A percentile compares a stretch with the other conserved stretches of the same genome.
Conservation (phyloP, 1,140 invertebrate genomes). For the Phymastichus coffea region DNA sequence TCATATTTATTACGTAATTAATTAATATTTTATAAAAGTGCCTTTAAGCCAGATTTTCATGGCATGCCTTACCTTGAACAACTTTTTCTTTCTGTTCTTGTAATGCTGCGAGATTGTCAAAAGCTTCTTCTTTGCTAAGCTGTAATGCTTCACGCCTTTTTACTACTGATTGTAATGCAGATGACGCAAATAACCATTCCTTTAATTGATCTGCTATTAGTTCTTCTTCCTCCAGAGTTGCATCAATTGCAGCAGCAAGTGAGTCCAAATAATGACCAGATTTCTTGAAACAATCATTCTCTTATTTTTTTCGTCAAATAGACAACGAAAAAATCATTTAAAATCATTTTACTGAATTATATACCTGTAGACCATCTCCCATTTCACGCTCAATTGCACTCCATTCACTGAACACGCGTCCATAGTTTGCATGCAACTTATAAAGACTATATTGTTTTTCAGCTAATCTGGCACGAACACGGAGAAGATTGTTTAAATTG, state of each 20-base stretch:
- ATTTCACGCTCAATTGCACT: conserved; percentile 81
- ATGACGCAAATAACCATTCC: conserved; percentile 78
- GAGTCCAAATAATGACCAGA: conserved; percentile 74
- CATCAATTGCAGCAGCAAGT: conserved; percentile 74
- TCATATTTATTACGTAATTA: too few species aligned
- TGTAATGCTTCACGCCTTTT: conserved; percentile 74
- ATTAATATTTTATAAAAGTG: too few species aligned
- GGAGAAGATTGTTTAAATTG: conserved; percentile 55
- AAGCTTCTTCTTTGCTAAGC: conserved; percentile 69
- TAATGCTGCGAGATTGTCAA: conserved; percentile 62
- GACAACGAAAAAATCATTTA: conserved; percentile 5
- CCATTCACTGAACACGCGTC: conserved; percentile 83
- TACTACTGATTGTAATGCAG: conserved; percentile 73
- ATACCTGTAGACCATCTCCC: conserved; percentile 75
- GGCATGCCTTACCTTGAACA: conserved; percentile 48
- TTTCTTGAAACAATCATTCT: conserved; percentile 57
- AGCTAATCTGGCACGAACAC: conserved; percentile 67
- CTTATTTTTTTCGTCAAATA: too few species aligned
- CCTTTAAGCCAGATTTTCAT: too few species aligned
- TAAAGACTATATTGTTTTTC: conserved; percentile 78
- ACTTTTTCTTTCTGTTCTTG: conserved; percentile 61
- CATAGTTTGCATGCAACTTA: conserved; percentile 80
- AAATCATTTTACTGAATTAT: conserved; percentile 8
- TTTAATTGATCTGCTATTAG: conserved; percentile 81
- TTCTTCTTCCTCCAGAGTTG: conserved; percentile 78